Evolutionary conservation across 2,888 invertebrate genomes (phyloP).

Genomic region (Dichetophora obliterata): DNA sequence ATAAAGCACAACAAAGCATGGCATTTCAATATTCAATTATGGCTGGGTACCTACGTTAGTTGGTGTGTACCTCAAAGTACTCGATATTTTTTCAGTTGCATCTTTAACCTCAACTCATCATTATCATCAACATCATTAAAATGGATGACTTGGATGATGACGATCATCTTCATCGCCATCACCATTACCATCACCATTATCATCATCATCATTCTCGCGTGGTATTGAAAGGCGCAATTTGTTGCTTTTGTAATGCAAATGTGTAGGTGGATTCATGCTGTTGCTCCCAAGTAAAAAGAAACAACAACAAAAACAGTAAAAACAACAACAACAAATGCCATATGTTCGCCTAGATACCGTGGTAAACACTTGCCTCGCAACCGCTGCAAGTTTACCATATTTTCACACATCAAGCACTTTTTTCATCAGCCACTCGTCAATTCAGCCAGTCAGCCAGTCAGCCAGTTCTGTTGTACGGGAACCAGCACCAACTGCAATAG

Average conservation of each 20-base stretch:
- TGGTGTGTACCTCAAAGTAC: too few relatives aligned
- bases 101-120: not conserved
- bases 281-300: not conserved
- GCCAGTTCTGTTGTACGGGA: not conserved
- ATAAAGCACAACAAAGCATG: not conserved
- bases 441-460: too few relatives aligned
- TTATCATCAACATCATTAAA: not conserved
- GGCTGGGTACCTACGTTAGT: not conserved
- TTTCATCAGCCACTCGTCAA: not conserved
- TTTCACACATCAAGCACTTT: constrained; percentile 9
- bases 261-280: constrained; percentile 4
- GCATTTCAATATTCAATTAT: constrained; percentile 28
- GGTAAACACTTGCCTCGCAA: not conserved
- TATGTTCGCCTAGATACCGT: not conserved
- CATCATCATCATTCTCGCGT: not conserved
- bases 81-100: not conserved
- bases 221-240: constrained; percentile 10
- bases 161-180: not conserved
- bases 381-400: not conserved
- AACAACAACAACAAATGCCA: not conserved
- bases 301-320: too few relatives aligned
- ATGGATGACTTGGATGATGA: not conserved
- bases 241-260: constrained; percentile 24
- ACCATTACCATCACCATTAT: too few relatives aligned
- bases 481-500: not conserved